These are phyloP conservation scores for Nicator chloris DNA, from an alignment of 2,113 vertebrate species.

Conservation along the genomic window DNA sequence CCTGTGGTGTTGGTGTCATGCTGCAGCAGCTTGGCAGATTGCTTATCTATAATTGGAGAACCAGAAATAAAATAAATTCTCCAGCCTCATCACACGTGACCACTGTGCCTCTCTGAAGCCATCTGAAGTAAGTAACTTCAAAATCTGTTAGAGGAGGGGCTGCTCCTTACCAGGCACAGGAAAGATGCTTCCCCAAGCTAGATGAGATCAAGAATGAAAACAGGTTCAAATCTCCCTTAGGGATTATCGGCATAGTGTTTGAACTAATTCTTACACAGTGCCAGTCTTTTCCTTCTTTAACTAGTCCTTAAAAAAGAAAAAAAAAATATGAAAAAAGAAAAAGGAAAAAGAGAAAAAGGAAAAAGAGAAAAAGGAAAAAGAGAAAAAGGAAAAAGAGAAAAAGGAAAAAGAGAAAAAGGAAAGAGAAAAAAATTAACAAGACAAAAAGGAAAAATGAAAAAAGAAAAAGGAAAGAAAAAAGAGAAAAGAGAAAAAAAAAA, in stretches of 20 bases:
- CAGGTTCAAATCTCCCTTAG: not conserved
- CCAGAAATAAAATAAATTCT: not conserved
- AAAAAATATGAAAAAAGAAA: too few species aligned
- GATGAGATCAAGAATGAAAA: not conserved
- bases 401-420: rapidly evolving
- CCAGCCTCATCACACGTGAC: not conserved
- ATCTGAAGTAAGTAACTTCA: not conserved
- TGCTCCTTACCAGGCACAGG: not conserved
- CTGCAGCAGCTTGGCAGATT: not conserved
- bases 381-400: rapidly evolving
- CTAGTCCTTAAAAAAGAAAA: not conserved
- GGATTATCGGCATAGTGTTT: not conserved
- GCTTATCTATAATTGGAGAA: not conserved
- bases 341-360: rapidly evolving
- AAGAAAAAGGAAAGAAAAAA: rapidly evolving
- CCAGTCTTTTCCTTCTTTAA: not conserved
- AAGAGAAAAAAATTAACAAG: rapidly evolving
- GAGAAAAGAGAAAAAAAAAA: rapidly evolving
- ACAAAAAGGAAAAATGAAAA: too few species aligned
- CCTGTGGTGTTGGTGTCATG: not conserved
- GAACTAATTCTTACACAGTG: not conserved
- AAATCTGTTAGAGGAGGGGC: not conserved
- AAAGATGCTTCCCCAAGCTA: not conserved
- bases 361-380: rapidly evolving
- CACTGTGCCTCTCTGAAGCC: not conserved